Evolutionary conservation across 2,888 invertebrate genomes (phyloP), one percentile per base, ranked within the genome.

Genomic region (Kuschelorhynchus macadamiae): DNA sequence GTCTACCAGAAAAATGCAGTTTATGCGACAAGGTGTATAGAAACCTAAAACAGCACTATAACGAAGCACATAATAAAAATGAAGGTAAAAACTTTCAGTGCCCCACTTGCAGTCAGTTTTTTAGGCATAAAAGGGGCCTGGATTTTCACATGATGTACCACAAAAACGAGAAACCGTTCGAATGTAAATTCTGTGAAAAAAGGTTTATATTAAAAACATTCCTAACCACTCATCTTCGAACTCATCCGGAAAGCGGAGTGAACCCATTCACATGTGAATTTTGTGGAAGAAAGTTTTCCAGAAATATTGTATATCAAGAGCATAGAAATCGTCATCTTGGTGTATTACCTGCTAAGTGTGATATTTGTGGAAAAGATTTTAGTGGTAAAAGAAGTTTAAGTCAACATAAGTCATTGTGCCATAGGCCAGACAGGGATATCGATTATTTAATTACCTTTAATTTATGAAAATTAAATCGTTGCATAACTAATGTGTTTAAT

Each of bases 321-420:
- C 88, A 88, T 82, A 87, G 87, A 80, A 84, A 88, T 49, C 87
- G 87, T 56, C 88, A 88, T 80, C 86, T 87, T 0, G 88, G 88
- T 0, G 87, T 88, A 82, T 87, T 87, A 79, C 88, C 88, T 42
- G 86, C 87, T 81, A 86, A 86, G 67, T 88, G 88, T 79, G 83
- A 86, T 71, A 85, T 86, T 78, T 88, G 88, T 81, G 86, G 86
- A 17, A 88, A 88, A 80, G 86, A 86, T 8, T 88, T 88, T 82
- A 85, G 85, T 18, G 33, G 52, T 1, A 52, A 17, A 11, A 52
- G 16, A 17, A 17, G 33, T 17, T 36, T 52, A 11, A 12, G 11
- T 16, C 32, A 52, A 33, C 52, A 52, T 36, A 18, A 25, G 7
- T 25, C 25, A 5, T 25, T 25, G 7, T 25, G 25, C 7, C 25